Base-by-base conservation (phyloP, 1,140 invertebrate genomes). In the Euschistus heros region DNA sequence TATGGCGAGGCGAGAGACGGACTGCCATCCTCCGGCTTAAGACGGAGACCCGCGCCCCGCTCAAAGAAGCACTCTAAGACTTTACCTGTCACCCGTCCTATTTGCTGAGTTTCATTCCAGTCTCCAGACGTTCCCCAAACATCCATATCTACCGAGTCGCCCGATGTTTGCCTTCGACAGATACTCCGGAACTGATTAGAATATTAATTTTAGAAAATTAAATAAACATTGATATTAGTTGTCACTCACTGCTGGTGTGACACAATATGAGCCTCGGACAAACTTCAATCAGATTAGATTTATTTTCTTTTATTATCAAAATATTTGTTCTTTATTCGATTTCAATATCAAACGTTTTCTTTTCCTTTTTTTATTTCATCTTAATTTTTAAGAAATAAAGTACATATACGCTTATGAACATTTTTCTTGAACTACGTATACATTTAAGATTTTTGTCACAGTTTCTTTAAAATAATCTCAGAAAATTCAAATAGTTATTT, bases 281-380 rank as follows among this genome's bases (percentile, higher is more conserved):
- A 57, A 57, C 54, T 57, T 57, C 54, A 57, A 26, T 24, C 54
- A 24, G 54, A 57, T 57, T 57, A 57, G 54, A 57, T 57, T 57
- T 24, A 57, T 57, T 57, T 57, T 57, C 24, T 26, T 37, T 37
- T 13, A 37, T 37, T 37, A 37, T 37, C 33, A 6, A 2, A 37
- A 37, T 37, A 13, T 10, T 37, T 37, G 33, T 37, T 37, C 8
- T 1, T 37, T 37, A 37, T 37, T 37, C 13, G 8, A 27, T 57
- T 57, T 57, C 0, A 57, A 50, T 50, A 20, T 50, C 47, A 3
- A 18, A 22, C 47, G 2, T 18, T 50, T 50, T 6, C n/a, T 50
- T 18, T 20, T 22, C 10, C 1, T 50, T 50, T 18, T n/a, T 22
- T 50, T 47, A 5, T 47, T 18, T 50, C 2, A 20, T 50, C 47